These are phyloP conservation scores for Rhinogobius similis DNA, from an alignment of 2,113 vertebrate genomes.

Conservation along the genomic window DNA sequence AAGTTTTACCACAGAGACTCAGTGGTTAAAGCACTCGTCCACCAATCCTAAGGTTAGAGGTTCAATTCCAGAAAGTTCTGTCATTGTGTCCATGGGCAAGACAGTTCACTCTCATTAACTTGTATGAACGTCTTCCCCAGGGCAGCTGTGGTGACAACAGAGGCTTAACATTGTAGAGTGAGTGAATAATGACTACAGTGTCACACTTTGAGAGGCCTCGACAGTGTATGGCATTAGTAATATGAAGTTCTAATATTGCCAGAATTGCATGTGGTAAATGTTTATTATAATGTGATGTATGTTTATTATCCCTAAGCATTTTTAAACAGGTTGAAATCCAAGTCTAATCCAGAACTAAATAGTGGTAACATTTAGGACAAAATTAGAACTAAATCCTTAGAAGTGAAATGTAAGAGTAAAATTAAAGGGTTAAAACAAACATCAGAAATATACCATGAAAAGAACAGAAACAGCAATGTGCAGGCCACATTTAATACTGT, in stretches of 20 bases:
- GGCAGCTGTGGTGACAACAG: no score
- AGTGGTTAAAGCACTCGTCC: no score
- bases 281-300: background rate
- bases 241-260: background rate
- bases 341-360: background rate
- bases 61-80: no score
- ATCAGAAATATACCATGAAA: background rate
- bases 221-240: no score
- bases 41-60: no score
- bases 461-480: background rate
- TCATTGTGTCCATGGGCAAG: no score
- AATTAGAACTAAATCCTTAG: background rate
- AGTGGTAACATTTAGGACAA: background rate
- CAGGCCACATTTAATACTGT: background rate
- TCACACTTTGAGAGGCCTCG: no score
- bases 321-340: background rate
- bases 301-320: background rate
- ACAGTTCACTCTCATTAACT: no score
- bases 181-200: no score
- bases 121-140: no score
- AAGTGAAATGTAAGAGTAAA: background rate
- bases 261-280: background rate
- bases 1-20: no score
- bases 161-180: no score
- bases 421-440: background rate